Evolutionary conservation across 1,140 invertebrate species (phyloP).

Genomic region (Teleopsis dalmanni): DNA sequence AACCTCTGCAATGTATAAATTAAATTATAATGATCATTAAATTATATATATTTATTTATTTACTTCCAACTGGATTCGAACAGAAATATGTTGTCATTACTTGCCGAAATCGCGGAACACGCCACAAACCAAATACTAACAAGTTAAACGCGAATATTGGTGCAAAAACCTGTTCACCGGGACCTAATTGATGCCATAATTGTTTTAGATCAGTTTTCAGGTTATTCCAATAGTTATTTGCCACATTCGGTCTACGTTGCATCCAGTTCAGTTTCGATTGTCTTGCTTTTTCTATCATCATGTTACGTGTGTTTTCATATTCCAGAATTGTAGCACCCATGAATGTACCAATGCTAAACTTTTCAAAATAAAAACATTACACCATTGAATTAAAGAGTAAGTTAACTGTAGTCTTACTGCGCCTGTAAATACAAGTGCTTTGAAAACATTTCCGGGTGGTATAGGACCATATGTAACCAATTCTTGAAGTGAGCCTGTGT

Average conservation of each 20-base stretch:
- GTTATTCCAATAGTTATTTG: slow-evolving; percentile 21
- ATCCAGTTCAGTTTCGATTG: slow-evolving; percentile 46
- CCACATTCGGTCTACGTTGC: slow-evolving; percentile 16
- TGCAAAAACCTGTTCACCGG: slow-evolving; percentile 70
- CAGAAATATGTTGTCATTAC: slow-evolving; percentile 82
- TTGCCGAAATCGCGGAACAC: slow-evolving; percentile 60
- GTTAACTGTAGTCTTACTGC: slow-evolving; percentile 48
- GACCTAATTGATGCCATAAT: slow-evolving; percentile 67
- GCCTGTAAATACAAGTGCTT: slow-evolving; percentile 61
- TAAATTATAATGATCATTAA: neutral
- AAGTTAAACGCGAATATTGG: slow-evolving; percentile 73
- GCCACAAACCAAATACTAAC: slow-evolving; percentile 77
- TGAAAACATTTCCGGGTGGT: slow-evolving; percentile 49
- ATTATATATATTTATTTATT: slow-evolving; percentile 25
- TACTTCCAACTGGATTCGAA: slow-evolving; percentile 69
- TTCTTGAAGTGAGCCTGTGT: too few species aligned
- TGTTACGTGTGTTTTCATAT: slow-evolving; percentile 71
- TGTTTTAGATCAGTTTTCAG: slow-evolving; percentile 44
- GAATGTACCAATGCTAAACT: slow-evolving; percentile 64
- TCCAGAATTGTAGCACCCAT: slow-evolving; percentile 74
- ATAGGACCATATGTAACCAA: too few species aligned
- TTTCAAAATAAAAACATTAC: slow-evolving; percentile 15
- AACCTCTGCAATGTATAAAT: slow-evolving; percentile 51
- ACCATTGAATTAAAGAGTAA: neutral
- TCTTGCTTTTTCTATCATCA: slow-evolving; percentile 53